phyloP scores from a whole-genome alignment of 2,797 vertebrate species.

The Propithecus perrieri region DNA sequence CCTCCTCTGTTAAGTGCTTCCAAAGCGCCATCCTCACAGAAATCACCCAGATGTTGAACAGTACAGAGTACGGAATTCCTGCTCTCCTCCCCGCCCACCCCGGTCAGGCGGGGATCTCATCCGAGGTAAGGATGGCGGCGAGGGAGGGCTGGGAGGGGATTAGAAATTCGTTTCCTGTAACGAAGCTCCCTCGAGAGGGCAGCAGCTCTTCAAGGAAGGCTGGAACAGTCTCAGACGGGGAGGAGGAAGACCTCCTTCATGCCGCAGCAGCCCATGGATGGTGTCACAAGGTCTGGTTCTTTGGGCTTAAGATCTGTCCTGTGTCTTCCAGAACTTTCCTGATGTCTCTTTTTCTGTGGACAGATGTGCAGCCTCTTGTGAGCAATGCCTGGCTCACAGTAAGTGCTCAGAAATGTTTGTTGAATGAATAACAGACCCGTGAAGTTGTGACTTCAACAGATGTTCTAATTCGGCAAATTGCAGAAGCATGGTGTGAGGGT shows the following conservation, averaged over 20 bases:
- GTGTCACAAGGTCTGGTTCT: not conserved
- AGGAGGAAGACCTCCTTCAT: not conserved
- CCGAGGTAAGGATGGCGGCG: not conserved
- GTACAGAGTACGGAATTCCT: not conserved
- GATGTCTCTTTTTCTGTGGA: not conserved
- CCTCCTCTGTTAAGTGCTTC: rapidly evolving
- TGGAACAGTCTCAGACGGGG: not conserved
- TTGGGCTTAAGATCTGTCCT: not conserved
- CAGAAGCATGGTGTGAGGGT: not conserved
- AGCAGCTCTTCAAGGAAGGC: not conserved
- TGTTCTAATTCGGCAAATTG: not conserved
- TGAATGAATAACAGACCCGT: not conserved
- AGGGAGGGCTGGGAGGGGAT: rapidly evolving
- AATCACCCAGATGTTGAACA: not conserved
- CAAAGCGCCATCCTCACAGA: not conserved
- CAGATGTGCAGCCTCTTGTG: not conserved
- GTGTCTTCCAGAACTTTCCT: not conserved
- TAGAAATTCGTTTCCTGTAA: not conserved
- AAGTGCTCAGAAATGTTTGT: not conserved
- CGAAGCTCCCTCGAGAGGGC: not conserved
- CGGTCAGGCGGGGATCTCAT: not conserved
- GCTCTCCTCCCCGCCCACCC: not conserved
- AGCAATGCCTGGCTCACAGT: not conserved
- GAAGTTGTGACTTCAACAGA: not conserved
- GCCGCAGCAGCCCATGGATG: not conserved